A percentile compares a stretch with the other conserved stretches of the same genome.
Evolutionary conservation across 35 echinoderm and acorn worm genomes (phyloP).

Genomic region (Amphiura filiformis): DNA sequence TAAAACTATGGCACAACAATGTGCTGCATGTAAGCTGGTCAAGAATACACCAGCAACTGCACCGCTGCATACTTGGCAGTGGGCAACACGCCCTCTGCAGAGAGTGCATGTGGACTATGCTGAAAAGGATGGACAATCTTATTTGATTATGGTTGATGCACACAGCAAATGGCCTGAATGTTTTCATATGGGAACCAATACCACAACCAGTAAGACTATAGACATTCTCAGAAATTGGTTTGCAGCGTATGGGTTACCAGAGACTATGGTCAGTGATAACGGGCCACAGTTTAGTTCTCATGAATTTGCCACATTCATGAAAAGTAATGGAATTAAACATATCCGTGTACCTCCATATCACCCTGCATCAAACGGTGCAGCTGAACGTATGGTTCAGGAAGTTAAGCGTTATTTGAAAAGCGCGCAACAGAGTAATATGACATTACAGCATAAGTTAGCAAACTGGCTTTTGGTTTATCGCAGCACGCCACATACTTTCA

Average conservation of each 20-base stretch:
- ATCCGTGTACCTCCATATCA: slow-evolving; percentile 43
- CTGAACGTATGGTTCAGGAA: slow-evolving; percentile 58
- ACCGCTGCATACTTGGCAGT: slow-evolving; percentile 59
- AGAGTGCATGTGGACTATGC: slow-evolving; percentile 56
- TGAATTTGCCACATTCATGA: slow-evolving; percentile 46
- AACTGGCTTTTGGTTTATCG: slow-evolving; percentile 42
- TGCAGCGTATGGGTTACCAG: slow-evolving; percentile 25
- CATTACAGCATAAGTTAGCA: slow-evolving; percentile 22
- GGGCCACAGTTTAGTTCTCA: slow-evolving; percentile 57
- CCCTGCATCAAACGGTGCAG: slow-evolving; percentile 51
- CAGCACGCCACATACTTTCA: slow-evolving; percentile 39
- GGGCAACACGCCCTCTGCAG: slow-evolving; percentile 39
- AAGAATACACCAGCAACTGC: slow-evolving; percentile 37
- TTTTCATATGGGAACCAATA: slow-evolving; percentile 17
- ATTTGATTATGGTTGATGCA: slow-evolving; percentile 47
- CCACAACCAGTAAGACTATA: slow-evolving; percentile 27
- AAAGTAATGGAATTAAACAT: slow-evolving; percentile 28
- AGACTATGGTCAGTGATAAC: slow-evolving; percentile 49
- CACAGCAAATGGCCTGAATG: slow-evolving; percentile 50
- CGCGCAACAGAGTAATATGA: slow-evolving; percentile 6
- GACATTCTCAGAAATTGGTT: slow-evolving; percentile 31
- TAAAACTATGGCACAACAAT: slow-evolving; percentile 35
- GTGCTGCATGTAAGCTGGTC: slow-evolving; percentile 21
- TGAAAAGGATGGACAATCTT: slow-evolving; percentile 53
- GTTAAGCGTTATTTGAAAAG: slow-evolving; percentile 43